A percentile compares a stretch with the other conserved stretches of the same genome.
phyloP scores from a whole-genome alignment of 2,113 vertebrate genomes.

The Stigmatopora nigra region DNA sequence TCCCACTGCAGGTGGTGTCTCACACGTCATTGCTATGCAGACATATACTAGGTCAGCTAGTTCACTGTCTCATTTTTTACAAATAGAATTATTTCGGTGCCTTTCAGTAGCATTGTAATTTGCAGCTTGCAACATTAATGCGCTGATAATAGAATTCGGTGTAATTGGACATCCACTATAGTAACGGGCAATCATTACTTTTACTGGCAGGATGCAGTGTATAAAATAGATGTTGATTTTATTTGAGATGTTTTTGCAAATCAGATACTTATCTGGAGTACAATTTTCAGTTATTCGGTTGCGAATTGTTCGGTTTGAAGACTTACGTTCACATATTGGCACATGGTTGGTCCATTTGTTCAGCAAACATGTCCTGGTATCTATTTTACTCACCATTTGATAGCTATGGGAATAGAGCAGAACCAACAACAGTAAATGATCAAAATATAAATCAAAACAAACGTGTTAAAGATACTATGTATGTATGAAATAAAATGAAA shows the following conservation, averaged over 20 bases:
- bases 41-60: conserved; percentile 4
- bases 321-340: conserved; percentile 47
- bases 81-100: not conserved
- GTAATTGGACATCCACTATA: too few species aligned
- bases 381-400: conserved; percentile 28
- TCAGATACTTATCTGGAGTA: not conserved
- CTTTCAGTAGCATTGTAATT: not conserved
- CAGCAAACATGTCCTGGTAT: conserved; percentile 28
- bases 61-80: not conserved
- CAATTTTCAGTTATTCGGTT: not conserved
- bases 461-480: too few species aligned
- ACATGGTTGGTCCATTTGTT: conserved; percentile 31
- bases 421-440: not conserved
- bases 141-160: too few species aligned
- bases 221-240: not conserved
- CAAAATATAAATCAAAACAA: not conserved
- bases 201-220: too few species aligned
- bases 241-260: not conserved
- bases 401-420: conserved; percentile 27
- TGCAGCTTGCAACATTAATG: not conserved
- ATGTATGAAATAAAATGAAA: too few species aligned
- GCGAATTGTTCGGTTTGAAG: not conserved
- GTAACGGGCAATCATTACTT: too few species aligned
- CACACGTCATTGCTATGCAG: conserved; percentile 29
- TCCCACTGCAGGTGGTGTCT: not conserved